A percentile compares a stretch with the other conserved stretches of the same genome.
Conservation (phyloP, 2,113 vertebrate genomes). For the Symphodus melops region DNA sequence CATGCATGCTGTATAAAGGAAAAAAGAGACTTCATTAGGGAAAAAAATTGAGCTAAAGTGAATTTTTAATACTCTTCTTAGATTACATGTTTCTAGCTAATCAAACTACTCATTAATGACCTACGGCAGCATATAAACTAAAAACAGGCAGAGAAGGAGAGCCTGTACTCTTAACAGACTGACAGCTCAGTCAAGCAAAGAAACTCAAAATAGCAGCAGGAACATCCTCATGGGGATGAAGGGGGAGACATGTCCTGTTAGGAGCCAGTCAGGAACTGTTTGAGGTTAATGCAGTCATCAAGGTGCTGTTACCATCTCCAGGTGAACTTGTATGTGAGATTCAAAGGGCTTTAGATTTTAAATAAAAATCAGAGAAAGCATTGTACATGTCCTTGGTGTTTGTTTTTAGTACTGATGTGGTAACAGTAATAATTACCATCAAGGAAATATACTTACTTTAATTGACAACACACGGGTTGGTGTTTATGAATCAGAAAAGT, state of each 20-base stretch:
- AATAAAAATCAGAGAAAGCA: background rate
- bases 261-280: constrained; percentile 49
- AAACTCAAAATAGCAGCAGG: constrained; percentile 73
- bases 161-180: constrained; percentile 45
- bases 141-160: background rate
- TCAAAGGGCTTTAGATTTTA: constrained; percentile 5
- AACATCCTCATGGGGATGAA: constrained; percentile 69
- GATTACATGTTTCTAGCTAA: constrained; percentile 39
- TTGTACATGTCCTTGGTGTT: background rate
- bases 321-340: constrained; percentile 18
- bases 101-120: constrained; percentile 59
- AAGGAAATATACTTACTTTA: background rate
- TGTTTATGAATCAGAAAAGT: too few relatives aligned
- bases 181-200: constrained; percentile 63
- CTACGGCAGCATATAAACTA: constrained; percentile 16
- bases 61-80: background rate
- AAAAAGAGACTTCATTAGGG: too few relatives aligned
- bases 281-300: constrained; percentile 50
- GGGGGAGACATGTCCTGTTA: constrained; percentile 63
- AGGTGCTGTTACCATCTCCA: constrained; percentile 19
- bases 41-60: constrained; percentile 26
- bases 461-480: background rate
- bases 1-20: too few relatives aligned
- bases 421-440: background rate
- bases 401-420: background rate